These are phyloP conservation scores for Setophaga petechia DNA, from an alignment of 2,113 vertebrate species.

Conservation along the genomic window DNA sequence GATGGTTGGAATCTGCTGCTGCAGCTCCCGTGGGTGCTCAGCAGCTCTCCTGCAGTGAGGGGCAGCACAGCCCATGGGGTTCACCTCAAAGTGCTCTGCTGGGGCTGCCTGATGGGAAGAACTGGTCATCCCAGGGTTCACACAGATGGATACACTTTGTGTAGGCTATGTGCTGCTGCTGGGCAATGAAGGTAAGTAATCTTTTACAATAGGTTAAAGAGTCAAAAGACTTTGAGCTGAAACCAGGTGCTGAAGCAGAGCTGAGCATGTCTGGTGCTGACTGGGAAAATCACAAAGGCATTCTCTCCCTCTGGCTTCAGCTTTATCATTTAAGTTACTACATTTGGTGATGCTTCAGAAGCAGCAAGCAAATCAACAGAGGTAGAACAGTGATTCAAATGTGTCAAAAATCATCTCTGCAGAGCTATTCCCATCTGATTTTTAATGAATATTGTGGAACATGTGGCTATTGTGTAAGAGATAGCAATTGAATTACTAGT, in stretches of 20 bases:
- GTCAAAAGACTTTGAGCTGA: background rate
- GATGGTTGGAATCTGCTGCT: background rate
- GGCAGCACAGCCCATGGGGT: accelerated
- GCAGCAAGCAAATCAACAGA: background rate
- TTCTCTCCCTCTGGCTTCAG: background rate
- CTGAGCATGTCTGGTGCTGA: background rate
- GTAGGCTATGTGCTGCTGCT: accelerated
- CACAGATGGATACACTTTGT: accelerated
- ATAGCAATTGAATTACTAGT: background rate
- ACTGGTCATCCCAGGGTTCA: background rate
- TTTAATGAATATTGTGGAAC: background rate
- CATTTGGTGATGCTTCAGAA: background rate
- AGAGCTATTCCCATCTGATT: background rate
- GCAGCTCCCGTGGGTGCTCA: background rate
- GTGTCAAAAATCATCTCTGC: background rate
- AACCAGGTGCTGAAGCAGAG: background rate
- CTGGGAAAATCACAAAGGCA: background rate
- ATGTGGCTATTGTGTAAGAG: background rate
- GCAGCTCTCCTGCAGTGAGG: background rate
- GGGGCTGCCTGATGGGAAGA: background rate
- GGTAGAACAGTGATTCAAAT: background rate
- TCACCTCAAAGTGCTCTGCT: background rate
- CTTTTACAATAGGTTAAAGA: background rate
- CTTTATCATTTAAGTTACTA: background rate
- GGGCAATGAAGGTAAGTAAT: background rate